These are phyloP conservation scores for Ephialtes manifestator DNA, from an alignment of 2,888 invertebrate species.

Conservation along the genomic window DNA sequence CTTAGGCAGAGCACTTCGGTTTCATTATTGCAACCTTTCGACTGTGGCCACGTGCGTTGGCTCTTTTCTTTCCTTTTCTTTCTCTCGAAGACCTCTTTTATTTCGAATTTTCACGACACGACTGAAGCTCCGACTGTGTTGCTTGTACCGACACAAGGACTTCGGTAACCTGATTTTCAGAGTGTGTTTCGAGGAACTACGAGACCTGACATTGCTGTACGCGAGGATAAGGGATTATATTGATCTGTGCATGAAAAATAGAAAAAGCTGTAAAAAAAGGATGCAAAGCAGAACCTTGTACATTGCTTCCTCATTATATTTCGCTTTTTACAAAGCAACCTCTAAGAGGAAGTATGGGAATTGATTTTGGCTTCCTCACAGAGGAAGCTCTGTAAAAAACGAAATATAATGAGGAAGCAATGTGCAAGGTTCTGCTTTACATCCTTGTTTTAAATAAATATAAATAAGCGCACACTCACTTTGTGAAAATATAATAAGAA, in stretches of 20 bases:
- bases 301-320: no score
- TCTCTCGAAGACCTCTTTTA: conserved; percentile 9
- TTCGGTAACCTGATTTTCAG: conserved; percentile 15
- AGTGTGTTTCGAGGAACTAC: neutral
- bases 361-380: no score
- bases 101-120: neutral
- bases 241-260: neutral
- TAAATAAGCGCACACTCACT: no score
- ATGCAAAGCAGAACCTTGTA: no score
- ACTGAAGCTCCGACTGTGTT: neutral
- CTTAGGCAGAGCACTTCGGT: conserved; percentile 24
- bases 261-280: neutral
- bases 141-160: neutral
- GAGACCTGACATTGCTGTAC: neutral
- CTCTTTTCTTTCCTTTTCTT: neutral
- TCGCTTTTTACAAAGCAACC: no score
- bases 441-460: no score
- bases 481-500: no score
- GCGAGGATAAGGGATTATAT: neutral
- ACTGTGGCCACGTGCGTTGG: conserved; percentile 15
- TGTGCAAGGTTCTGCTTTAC: no score
- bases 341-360: no score
- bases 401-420: no score
- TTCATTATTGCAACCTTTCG: conserved; percentile 40
- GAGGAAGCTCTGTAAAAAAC: no score